Base-by-base conservation (phyloP, 2,888 invertebrate species). In the Scelioninae gen. 2 region DNA sequence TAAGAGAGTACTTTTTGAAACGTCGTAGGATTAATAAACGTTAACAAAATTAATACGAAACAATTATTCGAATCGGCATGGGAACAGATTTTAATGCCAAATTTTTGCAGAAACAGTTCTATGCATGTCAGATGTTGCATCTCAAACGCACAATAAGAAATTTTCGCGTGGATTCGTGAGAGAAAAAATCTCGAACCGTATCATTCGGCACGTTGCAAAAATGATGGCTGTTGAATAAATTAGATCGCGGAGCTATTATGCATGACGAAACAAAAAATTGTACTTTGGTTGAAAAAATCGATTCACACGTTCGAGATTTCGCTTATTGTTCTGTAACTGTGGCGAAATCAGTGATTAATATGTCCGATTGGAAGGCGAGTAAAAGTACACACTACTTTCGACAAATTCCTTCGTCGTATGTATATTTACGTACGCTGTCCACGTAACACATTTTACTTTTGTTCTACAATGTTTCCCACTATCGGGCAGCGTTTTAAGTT, bases 341-440 rank as follows among this genome's bases (percentile, higher is more conserved):
- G 69, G 64, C 69, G 69, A 74, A 74, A 70, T 69, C 68, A 11
- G 52, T 37, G 73, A 73, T 74, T 69, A 74, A 74, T 69, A 74
- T 65, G 53, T 69, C 65, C 73, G 73, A 74, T 74, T 70, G 73
- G 68, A 25, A 53, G 50, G 39, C 68, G 46, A 67, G 67, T 70
- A 74, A 74, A 46, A 74, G 67, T 74, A 63, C 46, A 71, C 11
- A 50, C 67, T 37, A 67, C 70, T 74, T 74, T 74, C 70, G 74
- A 74, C 70, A 57, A 71, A 71, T 70, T 70, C 65, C 74, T 50
- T 18, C 33, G 46, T 11, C 58, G 41, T 31, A 2, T 33, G 46
- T 57, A 13, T 15, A 63, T 50, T 50, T 57, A 37, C 57, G 37
- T 57, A 50, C 28, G 50, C 35, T 37, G 43, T 50, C 28, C 63